Evolutionary conservation across 2,113 vertebrate species (phyloP).

Genomic region (Grallaria varia): DNA sequence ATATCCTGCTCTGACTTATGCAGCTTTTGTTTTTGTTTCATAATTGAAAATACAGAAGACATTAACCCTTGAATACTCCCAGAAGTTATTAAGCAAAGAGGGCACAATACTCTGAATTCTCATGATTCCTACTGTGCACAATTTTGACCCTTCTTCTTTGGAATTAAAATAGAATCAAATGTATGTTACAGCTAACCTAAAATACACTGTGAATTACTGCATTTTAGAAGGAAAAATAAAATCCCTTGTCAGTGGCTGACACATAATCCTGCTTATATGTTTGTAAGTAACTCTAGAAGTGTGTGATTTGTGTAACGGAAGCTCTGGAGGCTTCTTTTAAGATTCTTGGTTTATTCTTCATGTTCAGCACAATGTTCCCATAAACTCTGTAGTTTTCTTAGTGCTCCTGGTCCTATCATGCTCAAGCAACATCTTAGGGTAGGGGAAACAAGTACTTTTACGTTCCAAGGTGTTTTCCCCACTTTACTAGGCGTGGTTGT

Average conservation of each 20-base stretch:
- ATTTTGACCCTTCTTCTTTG: not conserved
- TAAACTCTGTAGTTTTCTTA: accelerated
- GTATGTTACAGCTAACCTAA: not conserved
- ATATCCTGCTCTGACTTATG: not conserved
- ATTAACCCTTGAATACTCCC: not conserved
- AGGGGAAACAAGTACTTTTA: not conserved
- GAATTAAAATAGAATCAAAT: not conserved
- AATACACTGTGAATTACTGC: not conserved
- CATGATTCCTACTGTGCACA: not conserved
- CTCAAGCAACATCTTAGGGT: accelerated
- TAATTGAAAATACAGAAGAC: conserved; percentile 5
- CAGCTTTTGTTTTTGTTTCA: not conserved
- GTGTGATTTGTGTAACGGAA: not conserved
- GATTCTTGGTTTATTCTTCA: not conserved
- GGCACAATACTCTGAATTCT: not conserved
- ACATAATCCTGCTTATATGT: not conserved
- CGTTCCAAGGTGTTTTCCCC: not conserved
- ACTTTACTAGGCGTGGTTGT: not conserved
- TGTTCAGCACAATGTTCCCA: not conserved
- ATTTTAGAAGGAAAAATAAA: not conserved
- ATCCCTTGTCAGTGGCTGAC: not conserved
- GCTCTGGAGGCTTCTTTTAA: not conserved
- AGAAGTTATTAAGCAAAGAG: not conserved
- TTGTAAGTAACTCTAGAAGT: not conserved
- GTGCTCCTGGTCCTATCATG: not conserved